These are phyloP conservation scores for Cydia strobilella DNA, from an alignment of 1,140 invertebrate genomes.

Conservation along the genomic window DNA sequence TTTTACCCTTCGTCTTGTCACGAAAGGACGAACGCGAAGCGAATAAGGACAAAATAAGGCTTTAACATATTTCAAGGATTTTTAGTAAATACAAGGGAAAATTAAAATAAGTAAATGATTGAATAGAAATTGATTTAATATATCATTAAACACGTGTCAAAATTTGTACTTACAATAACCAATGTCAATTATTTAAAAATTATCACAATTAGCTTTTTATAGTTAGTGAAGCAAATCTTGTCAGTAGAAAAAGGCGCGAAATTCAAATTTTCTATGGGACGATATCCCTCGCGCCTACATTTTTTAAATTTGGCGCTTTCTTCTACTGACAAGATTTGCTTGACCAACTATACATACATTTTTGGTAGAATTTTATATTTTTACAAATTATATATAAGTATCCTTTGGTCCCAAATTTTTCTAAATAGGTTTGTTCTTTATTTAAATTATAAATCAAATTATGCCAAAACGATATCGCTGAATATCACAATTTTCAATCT, in stretches of 20 bases:
- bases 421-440: not conserved
- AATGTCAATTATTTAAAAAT: conserved; percentile 33
- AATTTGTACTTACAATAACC: conserved; percentile 40
- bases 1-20: not conserved
- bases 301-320: no score
- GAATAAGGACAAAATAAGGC: not conserved
- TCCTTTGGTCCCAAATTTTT: not conserved
- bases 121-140: conserved; percentile 38
- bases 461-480: not conserved
- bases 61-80: not conserved
- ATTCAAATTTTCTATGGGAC: no score
- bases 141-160: conserved; percentile 40
- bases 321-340: no score
- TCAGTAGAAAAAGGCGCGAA: no score
- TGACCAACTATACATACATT: no score
- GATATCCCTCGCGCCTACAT: no score
- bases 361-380: not conserved
- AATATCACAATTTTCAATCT: not conserved
- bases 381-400: not conserved
- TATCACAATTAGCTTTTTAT: conserved; percentile 18
- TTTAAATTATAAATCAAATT: not conserved
- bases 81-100: not conserved
- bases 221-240: no score
- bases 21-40: not conserved
- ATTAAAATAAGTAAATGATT: conserved; percentile 24